Evolutionary conservation across 2,888 invertebrate species (phyloP), one percentile per base, ranked within the genome.

Genomic region (Rambutsinella grinnellia): DNA sequence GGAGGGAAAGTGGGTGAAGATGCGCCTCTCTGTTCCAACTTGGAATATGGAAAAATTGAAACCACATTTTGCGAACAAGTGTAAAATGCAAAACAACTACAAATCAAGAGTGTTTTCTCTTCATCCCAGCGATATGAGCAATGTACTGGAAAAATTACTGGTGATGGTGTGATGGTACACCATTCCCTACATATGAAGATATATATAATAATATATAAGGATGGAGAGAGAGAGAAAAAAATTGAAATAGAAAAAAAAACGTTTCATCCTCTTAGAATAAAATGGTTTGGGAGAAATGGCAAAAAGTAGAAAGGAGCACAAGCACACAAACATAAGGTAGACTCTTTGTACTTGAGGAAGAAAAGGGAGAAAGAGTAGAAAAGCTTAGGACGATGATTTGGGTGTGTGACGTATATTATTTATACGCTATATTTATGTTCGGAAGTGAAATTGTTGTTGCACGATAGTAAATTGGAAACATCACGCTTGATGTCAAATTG

Each of bases 401-500:
- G 15, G 5, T 10, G 15, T 21, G 19, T 54, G 54, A 54, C 54
- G 23, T 54, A 54, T 54, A 54, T 54, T 54, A 54, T 36, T 36
- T 36, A n/a, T 36, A 36, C 36, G 36, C 6, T 5, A 36, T 36
- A 36, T 36, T 36, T 36, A 36, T 36, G 47, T 21, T n/a, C n/a
- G 5, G 36, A 24, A 66, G 54, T 47, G 23, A 66, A 66, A 58
- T 74, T 61, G 62, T 54, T 72, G 58, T 60, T 72, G 28, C 36
- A 53, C 36, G 28, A 46, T 51, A 19, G 47, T 74, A 74, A 74
- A 74, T 74, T 74, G 74, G 67, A 67, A 74, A 74, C 74, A 74
- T 74, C 74, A 74, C 74, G 74, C 67, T 67, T 74, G 44, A 61
- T 67, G 74, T 62, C 67, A 67, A 60, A 74, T 67, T 74, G 74